Evolutionary conservation across 2,797 vertebrate genomes (phyloP), one percentile per base, ranked within the genome.

Genomic region (Buphagus erythrorhynchus): DNA sequence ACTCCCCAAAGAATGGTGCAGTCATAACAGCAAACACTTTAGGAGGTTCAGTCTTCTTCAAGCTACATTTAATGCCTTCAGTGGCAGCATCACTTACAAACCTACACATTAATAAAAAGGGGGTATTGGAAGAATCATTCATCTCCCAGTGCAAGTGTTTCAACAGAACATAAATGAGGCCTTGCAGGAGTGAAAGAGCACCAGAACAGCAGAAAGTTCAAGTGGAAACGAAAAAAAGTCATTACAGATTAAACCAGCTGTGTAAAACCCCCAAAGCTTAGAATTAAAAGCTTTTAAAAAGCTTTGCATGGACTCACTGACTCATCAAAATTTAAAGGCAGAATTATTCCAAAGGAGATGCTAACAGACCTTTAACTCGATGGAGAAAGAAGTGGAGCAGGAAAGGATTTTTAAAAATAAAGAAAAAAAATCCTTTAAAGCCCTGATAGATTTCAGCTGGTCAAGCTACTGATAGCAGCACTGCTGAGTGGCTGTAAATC

Each of bases 261-360:
- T 91, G 69, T 93, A 96, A 97, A 97, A 77, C 36, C 59, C 69
- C 48, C 73, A 96, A 89, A 90, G 88, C 77, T 94, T 66, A 90
- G 83, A 92, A 95, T 95, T 94, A 96, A 96, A 97, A 97, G 90
- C 83, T 96, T 97, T 94, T 84, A 48, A 94, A 95, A 90, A 95
- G 94, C 85, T 75, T 91, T 89, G 63, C 79, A 73, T 87, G 65
- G 86, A 92, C 84, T 93, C 82, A 94, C 75, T 61, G 94, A 96
- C 76, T 96, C 94, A 97, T 97, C 96, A 96, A 97, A 97, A 94
- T 97, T 97, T 95, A 95, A 95, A 97, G 67, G 89, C 88, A 90
- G 72, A 94, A 95, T 93, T 92, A 95, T 77, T 94, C 62, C 66
- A 79, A 87, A 82, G 48, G 57, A 88, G 59, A 77, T 77, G 90